A percentile compares a stretch with the other conserved stretches of the same genome.
These are phyloP conservation scores for Gnathonemus echidnorhynchus DNA, from an alignment of 2,113 vertebrate genomes.

Conservation along the genomic window DNA sequence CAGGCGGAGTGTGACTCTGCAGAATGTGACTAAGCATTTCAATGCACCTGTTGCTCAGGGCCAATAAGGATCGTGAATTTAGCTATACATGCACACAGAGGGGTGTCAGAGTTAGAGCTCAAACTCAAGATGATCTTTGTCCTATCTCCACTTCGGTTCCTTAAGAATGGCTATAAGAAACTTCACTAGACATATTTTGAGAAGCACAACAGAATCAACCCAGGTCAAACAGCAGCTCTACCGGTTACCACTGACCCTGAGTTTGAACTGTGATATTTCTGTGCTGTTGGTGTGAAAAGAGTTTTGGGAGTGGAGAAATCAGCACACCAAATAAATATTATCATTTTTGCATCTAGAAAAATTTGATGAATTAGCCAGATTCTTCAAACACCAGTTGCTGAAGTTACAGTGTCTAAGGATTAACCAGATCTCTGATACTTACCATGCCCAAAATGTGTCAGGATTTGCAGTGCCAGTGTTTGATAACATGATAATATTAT, in stretches of 20 bases:
- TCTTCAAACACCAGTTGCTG: not conserved
- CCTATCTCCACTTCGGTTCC: not conserved
- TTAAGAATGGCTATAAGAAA: not conserved
- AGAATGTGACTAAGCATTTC: not conserved
- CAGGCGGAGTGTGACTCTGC: not conserved
- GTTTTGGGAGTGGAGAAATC: not conserved
- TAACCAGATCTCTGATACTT: not conserved
- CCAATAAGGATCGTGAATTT: not conserved
- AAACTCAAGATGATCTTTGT: not conserved
- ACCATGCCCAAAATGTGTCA: not conserved
- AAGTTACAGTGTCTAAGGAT: not conserved
- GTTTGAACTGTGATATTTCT: not conserved
- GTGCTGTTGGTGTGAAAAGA: not conserved
- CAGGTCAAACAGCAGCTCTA: not conserved
- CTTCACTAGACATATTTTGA: not conserved
- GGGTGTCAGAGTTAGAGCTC: not conserved
- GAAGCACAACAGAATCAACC: not conserved
- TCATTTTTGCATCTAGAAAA: not conserved
- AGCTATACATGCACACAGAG: not conserved
- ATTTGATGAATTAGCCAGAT: not conserved
- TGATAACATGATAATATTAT: not conserved
- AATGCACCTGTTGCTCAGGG: not conserved
- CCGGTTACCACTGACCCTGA: not conserved
- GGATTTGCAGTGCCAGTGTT: not conserved
- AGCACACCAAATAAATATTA: not conserved